phyloP scores from a whole-genome alignment of 2,888 invertebrate species.

The Himalopsyche japonica region DNA sequence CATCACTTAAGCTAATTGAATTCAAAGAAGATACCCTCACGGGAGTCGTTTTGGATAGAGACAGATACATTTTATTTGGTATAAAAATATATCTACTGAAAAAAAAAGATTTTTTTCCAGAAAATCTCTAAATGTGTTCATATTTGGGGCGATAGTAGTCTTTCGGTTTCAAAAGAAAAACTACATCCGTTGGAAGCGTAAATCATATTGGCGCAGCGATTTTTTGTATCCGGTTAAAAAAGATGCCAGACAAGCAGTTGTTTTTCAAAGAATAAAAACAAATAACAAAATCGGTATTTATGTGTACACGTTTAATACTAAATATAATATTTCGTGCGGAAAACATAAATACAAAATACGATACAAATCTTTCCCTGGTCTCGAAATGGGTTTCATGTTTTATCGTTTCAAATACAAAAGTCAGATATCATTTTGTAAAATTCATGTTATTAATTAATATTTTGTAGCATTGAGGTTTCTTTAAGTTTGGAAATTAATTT shows the following conservation, averaged over 20 bases:
- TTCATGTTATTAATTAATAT: neutral
- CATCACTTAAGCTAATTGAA: neutral
- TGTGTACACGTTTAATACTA: neutral
- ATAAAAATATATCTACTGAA: neutral
- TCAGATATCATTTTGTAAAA: neutral
- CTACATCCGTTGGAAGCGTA: constrained; percentile 4
- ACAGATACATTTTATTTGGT: neutral
- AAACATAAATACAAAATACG: neutral
- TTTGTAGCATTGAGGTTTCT: neutral
- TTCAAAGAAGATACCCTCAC: neutral
- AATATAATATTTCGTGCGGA: neutral
- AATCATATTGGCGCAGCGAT: constrained; percentile 10
- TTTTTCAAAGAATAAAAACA: neutral
- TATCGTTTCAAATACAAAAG: neutral
- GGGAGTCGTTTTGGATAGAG: neutral
- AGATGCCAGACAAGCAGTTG: neutral
- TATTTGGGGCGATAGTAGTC: neutral
- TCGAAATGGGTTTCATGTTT: neutral
- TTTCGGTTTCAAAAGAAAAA: constrained; percentile 1
- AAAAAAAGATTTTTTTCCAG: neutral
- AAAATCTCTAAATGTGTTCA: neutral
- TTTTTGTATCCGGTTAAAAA: constrained; percentile 14
- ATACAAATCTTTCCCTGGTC: neutral
- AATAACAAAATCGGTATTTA: neutral
- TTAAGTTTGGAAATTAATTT: neutral